phyloP scores from a whole-genome alignment of 2,888 invertebrate species.

The Drosophila phalerata region DNA sequence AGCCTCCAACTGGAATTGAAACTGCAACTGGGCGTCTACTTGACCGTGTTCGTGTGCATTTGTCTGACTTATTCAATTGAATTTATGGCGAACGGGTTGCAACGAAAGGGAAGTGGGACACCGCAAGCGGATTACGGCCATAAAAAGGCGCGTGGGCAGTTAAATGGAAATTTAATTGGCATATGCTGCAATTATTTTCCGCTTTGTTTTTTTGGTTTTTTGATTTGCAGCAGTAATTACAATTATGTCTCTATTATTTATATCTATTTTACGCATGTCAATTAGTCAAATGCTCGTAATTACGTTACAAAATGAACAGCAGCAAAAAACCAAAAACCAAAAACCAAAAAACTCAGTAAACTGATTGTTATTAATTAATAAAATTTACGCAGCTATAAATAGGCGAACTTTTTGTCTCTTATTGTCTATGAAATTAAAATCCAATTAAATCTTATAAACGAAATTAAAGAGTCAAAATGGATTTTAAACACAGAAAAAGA shows the following conservation, averaged over 20 bases:
- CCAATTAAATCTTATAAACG: slow-evolving; percentile 1
- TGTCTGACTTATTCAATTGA: slow-evolving; percentile 59
- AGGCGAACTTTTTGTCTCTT: neutral
- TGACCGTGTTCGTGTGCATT: slow-evolving; percentile 40
- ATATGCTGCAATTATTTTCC: slow-evolving; percentile 58
- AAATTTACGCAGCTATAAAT: neutral
- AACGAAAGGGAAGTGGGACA: neutral
- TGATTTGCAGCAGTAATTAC: slow-evolving; percentile 62
- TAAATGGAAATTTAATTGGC: slow-evolving; percentile 75
- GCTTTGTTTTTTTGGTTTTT: slow-evolving; percentile 23
- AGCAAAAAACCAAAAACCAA: slow-evolving; percentile 6
- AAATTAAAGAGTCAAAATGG: neutral
- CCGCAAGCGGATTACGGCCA: slow-evolving; percentile 46
- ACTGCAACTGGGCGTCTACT: slow-evolving; percentile 8
- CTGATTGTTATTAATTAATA: slow-evolving; percentile 2
- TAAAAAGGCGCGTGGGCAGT: slow-evolving; percentile 38
- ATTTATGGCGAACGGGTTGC: slow-evolving; percentile 9
- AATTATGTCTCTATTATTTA: slow-evolving; percentile 67
- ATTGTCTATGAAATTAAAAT: neutral
- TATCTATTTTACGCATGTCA: slow-evolving; percentile 59
- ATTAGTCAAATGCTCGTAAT: slow-evolving; percentile 65
- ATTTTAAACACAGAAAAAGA: too few relatives aligned
- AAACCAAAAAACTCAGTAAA: neutral
- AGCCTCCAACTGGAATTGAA: slow-evolving; percentile 13
- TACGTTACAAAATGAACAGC: slow-evolving; percentile 30